Conservation (phyloP, 1,140 invertebrate species). For the Pogonognathellus flavescens region DNA sequence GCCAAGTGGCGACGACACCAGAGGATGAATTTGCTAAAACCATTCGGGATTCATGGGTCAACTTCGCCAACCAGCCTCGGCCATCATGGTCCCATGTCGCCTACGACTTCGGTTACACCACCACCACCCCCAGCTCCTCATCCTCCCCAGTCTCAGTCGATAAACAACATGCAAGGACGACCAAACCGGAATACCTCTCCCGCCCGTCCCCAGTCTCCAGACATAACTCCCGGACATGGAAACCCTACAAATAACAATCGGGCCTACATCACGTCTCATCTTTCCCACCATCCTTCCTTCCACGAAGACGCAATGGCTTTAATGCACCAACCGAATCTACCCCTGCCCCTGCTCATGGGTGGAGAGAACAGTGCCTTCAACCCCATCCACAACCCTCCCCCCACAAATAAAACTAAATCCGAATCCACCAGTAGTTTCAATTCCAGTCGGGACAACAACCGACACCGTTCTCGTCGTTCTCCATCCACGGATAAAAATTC, state of each 20-base stretch:
- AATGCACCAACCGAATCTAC: conserved; percentile 35
- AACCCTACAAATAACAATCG: conserved; percentile 13
- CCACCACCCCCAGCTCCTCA: conserved; percentile 66
- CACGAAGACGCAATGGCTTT: conserved; percentile 4
- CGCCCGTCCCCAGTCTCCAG: conserved; percentile 70
- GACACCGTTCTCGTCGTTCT: too few relatives aligned
- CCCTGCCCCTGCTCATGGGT: conserved; percentile 75
- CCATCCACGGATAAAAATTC: background rate
- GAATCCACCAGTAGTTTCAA: background rate
- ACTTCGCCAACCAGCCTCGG: conserved; percentile 64
- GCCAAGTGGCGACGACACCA: conserved; percentile 97
- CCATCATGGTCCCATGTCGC: conserved; percentile 66
- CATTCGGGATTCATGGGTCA: conserved; percentile 73
- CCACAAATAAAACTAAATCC: background rate
- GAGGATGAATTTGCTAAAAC: conserved; percentile 91
- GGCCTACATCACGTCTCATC: conserved; percentile 18
- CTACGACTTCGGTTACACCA: conserved; percentile 68
- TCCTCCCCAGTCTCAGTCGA: conserved; percentile 66
- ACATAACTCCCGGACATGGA: conserved; percentile 62
- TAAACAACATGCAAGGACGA: conserved; percentile 50
- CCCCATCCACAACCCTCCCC: conserved; percentile 70
- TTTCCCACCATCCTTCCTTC: conserved; percentile 33
- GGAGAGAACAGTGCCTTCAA: conserved; percentile 90
- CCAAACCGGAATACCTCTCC: conserved; percentile 21
- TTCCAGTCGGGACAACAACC: background rate